A percentile compares a stretch with the other conserved stretches of the same genome.
phyloP scores from a whole-genome alignment of 2,888 invertebrate species.

The Harpalus rubripes region DNA sequence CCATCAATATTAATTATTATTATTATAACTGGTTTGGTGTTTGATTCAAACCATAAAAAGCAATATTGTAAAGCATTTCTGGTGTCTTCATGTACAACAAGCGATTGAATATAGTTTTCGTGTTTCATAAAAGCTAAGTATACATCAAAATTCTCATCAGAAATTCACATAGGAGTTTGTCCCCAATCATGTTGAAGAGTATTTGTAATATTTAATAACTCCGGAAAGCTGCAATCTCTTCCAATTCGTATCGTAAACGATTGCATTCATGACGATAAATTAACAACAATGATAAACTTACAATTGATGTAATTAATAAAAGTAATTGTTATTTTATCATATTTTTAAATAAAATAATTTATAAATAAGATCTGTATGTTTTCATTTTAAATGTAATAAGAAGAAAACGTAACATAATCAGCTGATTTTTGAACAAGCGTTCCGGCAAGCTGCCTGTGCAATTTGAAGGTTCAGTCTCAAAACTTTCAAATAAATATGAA shows the following conservation, averaged over 20 bases:
- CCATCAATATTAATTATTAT: no score
- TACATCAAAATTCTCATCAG: slow-evolving; percentile 82
- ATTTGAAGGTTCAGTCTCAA: no score
- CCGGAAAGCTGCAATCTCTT: slow-evolving; percentile 80
- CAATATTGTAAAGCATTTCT: slow-evolving; percentile 83
- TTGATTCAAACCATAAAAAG: slow-evolving; percentile 83
- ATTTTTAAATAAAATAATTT: slow-evolving; percentile 70
- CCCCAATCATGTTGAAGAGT: slow-evolving; percentile 80
- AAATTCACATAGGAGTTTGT: slow-evolving; percentile 84
- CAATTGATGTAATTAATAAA: slow-evolving; percentile 84
- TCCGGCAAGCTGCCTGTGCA: no score
- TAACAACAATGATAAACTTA: slow-evolving; percentile 87
- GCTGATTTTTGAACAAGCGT: no score
- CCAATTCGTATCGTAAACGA: slow-evolving; percentile 88
- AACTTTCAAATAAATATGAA: no score
- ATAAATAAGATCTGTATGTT: slow-evolving; percentile 14
- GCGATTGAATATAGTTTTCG: slow-evolving; percentile 80
- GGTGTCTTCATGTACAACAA: slow-evolving; percentile 82
- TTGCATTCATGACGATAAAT: slow-evolving; percentile 93
- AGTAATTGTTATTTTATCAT: slow-evolving; percentile 92
- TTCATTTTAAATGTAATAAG: slow-evolving; percentile 8
- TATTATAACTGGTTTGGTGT: slow-evolving; percentile 79
- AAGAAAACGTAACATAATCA: no score
- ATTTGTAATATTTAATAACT: slow-evolving; percentile 75
- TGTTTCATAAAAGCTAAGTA: slow-evolving; percentile 84